Conservation (phyloP, 2,797 vertebrate genomes). For the Myotis daubentonii region DNA sequence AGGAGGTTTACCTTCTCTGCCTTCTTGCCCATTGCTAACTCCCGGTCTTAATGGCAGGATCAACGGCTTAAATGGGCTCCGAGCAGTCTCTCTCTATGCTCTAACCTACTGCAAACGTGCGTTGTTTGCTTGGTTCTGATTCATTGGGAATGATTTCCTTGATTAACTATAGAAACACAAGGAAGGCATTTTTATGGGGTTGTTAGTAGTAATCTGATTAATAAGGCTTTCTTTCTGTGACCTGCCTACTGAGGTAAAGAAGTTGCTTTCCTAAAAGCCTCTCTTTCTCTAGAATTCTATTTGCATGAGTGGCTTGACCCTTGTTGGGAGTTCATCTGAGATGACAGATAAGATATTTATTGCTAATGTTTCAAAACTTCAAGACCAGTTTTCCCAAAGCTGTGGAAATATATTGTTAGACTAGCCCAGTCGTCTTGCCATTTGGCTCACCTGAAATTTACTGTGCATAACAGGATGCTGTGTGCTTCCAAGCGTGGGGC, state of each 20-base stretch:
- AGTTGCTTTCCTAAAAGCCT: slow-evolving; percentile 35
- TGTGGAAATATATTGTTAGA: not conserved
- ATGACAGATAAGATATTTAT: not conserved
- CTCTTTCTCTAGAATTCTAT: slow-evolving; percentile 18
- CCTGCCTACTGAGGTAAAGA: not conserved
- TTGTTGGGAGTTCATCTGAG: not conserved
- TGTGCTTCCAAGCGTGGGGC: not conserved
- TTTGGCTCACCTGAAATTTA: not conserved
- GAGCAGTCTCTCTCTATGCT: not conserved
- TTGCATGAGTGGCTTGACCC: not conserved
- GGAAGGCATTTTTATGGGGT: not conserved
- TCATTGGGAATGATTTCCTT: slow-evolving; percentile 9
- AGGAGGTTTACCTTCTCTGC: not conserved
- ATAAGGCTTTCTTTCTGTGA: not conserved
- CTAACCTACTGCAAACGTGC: not conserved
- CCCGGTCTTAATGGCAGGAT: not conserved
- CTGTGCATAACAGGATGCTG: fast-evolving
- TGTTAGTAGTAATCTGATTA: slow-evolving; percentile 26
- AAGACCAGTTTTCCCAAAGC: slow-evolving; percentile 24
- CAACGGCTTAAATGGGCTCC: not conserved
- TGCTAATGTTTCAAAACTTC: not conserved
- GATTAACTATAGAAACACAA: not conserved
- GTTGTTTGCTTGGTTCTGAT: not conserved
- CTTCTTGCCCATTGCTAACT: not conserved
- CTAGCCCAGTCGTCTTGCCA: not conserved